Percentiles rank a stretch among this genome's conserved stretches.
Evolutionary conservation across 2,113 vertebrate species (phyloP).

Genomic region (Chamaetylas fuelleborni): DNA sequence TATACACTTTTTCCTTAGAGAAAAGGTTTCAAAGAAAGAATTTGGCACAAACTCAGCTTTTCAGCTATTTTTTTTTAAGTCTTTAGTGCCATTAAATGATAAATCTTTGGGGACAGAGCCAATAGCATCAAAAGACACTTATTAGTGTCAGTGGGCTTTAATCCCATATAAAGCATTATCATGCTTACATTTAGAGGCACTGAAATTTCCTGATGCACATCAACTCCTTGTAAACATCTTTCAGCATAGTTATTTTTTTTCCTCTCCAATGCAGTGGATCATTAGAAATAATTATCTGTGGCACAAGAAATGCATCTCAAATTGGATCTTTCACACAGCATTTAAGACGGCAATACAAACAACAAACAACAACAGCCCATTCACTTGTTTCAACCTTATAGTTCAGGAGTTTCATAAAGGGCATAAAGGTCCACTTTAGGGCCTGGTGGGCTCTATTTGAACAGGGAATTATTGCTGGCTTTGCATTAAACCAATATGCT

Average conservation of each 20-base stretch:
- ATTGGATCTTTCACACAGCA: background rate
- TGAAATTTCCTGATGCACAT: background rate
- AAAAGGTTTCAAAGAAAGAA: background rate
- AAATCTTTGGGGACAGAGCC: background rate
- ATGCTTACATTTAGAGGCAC: background rate
- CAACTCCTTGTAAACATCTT: background rate
- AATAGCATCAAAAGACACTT: background rate
- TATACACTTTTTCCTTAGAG: background rate
- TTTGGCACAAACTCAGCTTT: background rate
- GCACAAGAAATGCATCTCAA: background rate
- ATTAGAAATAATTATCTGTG: background rate
- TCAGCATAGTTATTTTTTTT: too few relatives aligned
- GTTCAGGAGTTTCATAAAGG: background rate
- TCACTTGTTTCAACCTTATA: background rate
- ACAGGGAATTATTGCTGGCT: background rate
- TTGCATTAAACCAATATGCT: background rate
- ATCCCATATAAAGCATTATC: background rate
- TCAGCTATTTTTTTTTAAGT: background rate
- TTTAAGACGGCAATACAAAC: background rate
- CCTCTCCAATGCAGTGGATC: background rate
- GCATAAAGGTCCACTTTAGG: background rate
- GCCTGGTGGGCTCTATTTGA: background rate
- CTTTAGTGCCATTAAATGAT: background rate
- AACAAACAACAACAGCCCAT: background rate
- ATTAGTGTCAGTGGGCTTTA: background rate